These are phyloP conservation scores for Isoperla grammatica DNA, from an alignment of 2,888 invertebrate genomes.

Conservation along the genomic window DNA sequence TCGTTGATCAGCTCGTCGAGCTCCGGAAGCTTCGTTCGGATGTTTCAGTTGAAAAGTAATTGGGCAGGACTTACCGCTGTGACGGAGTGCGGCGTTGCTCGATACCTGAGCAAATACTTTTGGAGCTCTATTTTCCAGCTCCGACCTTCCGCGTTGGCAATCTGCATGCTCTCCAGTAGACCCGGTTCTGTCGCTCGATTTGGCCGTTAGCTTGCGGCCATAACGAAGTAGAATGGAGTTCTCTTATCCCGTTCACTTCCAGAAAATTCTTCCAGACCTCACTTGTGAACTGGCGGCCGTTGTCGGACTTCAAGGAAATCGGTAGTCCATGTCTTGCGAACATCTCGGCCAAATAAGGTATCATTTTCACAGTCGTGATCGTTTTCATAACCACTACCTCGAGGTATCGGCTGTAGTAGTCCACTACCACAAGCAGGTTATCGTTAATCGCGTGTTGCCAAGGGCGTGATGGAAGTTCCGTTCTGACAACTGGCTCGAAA, in stretches of 20 bases:
- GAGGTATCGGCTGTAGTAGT: conserved; percentile 5
- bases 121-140: neutral
- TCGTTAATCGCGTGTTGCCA: neutral
- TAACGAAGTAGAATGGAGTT: neutral
- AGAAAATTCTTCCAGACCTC: no score
- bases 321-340: conserved; percentile 3
- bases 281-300: neutral
- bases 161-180: neutral
- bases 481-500: conserved; percentile 28
- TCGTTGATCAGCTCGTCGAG: no score
- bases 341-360: neutral
- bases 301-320: neutral
- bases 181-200: conserved; percentile 1
- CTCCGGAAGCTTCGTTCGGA: no score
- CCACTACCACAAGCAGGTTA: neutral
- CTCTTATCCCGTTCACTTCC: no score
- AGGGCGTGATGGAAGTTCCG: conserved; percentile 1
- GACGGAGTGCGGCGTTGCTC: neutral
- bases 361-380: neutral
- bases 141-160: neutral
- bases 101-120: neutral
- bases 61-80: no score
- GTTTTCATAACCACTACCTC: neutral
- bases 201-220: conserved; percentile 7
- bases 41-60: no score